Evolutionary conservation across 2,113 vertebrate genomes (phyloP).

Genomic region (Hippopotamus amphibius): DNA sequence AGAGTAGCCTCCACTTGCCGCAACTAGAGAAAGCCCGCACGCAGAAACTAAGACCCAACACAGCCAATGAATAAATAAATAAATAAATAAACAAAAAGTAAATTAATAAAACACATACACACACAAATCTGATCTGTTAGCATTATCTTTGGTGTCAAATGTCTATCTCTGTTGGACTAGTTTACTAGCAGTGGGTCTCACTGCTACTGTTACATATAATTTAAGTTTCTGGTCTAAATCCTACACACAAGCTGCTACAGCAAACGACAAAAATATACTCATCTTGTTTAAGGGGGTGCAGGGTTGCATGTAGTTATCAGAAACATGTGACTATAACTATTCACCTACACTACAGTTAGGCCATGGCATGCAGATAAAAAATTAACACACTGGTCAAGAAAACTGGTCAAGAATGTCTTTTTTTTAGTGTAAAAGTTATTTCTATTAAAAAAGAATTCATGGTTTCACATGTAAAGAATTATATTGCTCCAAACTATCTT

Average conservation of each 20-base stretch:
- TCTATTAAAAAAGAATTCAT: slow-evolving; percentile 23
- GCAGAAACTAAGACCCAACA: too few species aligned
- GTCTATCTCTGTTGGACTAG: background rate
- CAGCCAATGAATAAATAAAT: too few species aligned
- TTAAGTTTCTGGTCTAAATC: slow-evolving; percentile 31
- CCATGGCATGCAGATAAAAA: background rate
- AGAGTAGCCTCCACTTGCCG: too few species aligned
- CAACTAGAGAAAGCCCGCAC: too few species aligned
- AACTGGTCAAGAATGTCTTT: background rate
- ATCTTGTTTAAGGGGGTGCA: background rate
- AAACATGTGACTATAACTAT: background rate
- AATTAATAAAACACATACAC: too few species aligned
- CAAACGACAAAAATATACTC: background rate
- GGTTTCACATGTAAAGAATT: background rate
- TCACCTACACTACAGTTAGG: background rate
- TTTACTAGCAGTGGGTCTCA: slow-evolving; percentile 6
- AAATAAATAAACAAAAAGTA: too few species aligned
- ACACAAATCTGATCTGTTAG: background rate
- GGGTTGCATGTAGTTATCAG: background rate
- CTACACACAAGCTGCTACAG: background rate
- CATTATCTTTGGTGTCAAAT: background rate
- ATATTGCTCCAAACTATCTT: background rate
- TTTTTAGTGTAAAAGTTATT: background rate
- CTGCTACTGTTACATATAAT: background rate
- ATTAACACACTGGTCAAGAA: background rate